These are phyloP conservation scores for Vollenhovia emeryi DNA, from an alignment of 1,140 invertebrate genomes.

Conservation along the genomic window DNA sequence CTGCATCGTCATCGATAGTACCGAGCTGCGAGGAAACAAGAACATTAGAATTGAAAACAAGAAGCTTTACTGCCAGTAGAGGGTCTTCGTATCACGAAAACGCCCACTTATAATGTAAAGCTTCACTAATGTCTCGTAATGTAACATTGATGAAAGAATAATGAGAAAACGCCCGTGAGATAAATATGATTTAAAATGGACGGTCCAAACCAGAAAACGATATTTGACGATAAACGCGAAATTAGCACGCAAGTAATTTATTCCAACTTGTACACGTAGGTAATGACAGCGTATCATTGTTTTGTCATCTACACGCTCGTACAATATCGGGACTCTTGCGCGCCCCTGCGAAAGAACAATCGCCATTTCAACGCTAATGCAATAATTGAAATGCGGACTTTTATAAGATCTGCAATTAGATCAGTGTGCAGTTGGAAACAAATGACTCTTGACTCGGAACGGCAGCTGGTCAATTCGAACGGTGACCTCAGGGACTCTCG, in stretches of 20 bases:
- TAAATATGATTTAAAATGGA: neutral
- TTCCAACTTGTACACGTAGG: neutral
- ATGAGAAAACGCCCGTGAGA: neutral
- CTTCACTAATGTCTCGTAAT: neutral
- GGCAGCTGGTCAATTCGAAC: slow-evolving; percentile 45
- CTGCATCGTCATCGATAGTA: slow-evolving; percentile 17
- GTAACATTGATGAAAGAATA: neutral
- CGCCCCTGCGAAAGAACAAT: neutral
- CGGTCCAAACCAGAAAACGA: neutral
- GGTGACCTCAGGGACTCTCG: slow-evolving; percentile 43
- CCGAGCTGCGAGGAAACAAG: neutral
- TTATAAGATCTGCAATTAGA: slow-evolving; percentile 1
- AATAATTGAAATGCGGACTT: neutral
- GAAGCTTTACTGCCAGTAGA: neutral
- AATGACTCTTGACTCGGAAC: slow-evolving; percentile 33
- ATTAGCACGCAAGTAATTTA: neutral
- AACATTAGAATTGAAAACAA: slow-evolving; percentile 22
- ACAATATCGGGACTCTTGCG: neutral
- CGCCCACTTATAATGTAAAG: neutral
- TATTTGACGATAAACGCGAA: neutral
- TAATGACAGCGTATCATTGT: neutral
- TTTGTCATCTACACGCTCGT: neutral
- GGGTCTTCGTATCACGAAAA: neutral
- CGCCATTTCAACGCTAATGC: neutral
- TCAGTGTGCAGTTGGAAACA: neutral